A percentile compares a stretch with the other conserved stretches of the same genome.
Evolutionary conservation across 2,113 vertebrate genomes (phyloP).

Genomic region (Semnornis frantzii): DNA sequence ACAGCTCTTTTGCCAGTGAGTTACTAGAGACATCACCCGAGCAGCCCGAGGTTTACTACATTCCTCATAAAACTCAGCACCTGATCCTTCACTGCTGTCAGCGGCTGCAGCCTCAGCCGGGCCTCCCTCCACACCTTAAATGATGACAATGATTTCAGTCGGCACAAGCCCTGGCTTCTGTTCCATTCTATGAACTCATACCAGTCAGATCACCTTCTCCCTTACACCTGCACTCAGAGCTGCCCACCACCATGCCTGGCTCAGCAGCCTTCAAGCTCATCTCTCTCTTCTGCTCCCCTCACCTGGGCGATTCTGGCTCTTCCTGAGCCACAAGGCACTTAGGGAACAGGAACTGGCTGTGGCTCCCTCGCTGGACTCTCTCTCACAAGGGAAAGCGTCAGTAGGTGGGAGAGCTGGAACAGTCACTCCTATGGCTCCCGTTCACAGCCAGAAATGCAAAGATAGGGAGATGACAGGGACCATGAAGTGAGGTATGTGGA

Average conservation of each 20-base stretch:
- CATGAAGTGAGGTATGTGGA: accelerated
- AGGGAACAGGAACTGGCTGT: background rate
- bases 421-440: background rate
- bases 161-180: background rate
- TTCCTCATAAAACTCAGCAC: background rate
- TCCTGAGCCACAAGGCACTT: background rate
- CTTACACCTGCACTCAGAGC: accelerated
- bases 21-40: too few species aligned
- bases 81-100: background rate
- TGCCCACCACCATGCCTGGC: background rate
- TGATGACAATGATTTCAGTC: accelerated
- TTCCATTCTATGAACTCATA: accelerated
- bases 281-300: background rate
- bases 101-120: background rate
- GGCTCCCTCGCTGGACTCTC: background rate
- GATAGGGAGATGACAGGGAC: background rate
- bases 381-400: background rate
- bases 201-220: accelerated
- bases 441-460: background rate
- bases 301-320: background rate
- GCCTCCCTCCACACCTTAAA: too few species aligned
- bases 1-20: background rate
- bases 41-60: background rate
- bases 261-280: accelerated
- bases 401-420: constrained; percentile 7